These are phyloP conservation scores for Lepidotrigona ventralis DNA, from an alignment of 1,140 invertebrate genomes.

Conservation along the genomic window DNA sequence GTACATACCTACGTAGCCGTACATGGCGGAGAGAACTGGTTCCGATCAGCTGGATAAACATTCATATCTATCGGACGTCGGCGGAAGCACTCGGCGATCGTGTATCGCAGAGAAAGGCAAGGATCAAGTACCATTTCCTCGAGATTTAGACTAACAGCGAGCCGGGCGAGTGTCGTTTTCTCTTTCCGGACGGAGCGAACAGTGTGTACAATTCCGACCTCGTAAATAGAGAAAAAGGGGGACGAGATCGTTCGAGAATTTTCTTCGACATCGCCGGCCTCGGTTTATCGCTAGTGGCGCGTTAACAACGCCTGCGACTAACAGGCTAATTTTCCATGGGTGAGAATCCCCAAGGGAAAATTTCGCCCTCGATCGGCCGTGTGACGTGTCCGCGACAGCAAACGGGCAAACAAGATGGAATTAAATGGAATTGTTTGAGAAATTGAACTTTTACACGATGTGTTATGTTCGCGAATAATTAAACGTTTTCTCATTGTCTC, in stretches of 20 bases:
- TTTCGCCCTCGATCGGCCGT: background rate
- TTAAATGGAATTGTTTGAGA: background rate
- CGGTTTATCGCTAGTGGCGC: slow-evolving; percentile 23
- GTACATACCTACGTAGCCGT: background rate
- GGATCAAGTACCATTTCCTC: slow-evolving; percentile 46
- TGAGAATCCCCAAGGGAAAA: background rate
- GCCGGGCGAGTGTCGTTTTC: slow-evolving; percentile 30
- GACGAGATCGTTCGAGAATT: slow-evolving; percentile 14
- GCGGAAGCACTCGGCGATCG: background rate
- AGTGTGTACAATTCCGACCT: slow-evolving; percentile 1
- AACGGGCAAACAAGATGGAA: no score
- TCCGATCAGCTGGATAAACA: slow-evolving; percentile 15
- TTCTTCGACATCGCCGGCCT: background rate
- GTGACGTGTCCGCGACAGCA: background rate
- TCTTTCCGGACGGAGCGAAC: background rate
- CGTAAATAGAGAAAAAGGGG: slow-evolving; percentile 17
- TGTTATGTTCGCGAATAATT: background rate
- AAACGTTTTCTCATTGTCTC: background rate
- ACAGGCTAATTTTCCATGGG: no score
- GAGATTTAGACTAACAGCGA: slow-evolving; percentile 42
- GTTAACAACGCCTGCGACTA: slow-evolving; percentile 6
- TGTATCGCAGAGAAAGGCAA: background rate
- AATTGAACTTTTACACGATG: background rate
- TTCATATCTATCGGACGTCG: background rate
- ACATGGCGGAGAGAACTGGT: background rate